Conservation (phyloP, 2,113 vertebrate species). For the Periophthalmus modestus region DNA sequence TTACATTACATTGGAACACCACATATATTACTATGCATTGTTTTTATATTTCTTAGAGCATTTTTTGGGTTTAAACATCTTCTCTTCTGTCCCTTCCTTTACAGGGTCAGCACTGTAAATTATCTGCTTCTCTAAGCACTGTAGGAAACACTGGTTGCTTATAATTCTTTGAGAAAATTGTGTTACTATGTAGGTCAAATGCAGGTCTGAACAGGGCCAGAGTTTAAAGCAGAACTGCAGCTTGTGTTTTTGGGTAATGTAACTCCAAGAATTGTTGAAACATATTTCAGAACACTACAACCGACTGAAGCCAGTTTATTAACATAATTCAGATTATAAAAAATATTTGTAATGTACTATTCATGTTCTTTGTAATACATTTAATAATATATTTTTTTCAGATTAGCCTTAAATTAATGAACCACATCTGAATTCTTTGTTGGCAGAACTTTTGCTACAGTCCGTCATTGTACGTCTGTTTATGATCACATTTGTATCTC, state of each 20-base stretch:
- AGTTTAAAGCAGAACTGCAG: background rate
- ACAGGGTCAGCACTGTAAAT: background rate
- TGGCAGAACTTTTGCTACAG: background rate
- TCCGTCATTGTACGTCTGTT: background rate
- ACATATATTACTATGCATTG: background rate
- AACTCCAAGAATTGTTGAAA: background rate
- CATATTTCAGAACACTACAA: background rate
- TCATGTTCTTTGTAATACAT: background rate
- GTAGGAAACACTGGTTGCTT: background rate
- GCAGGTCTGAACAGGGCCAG: no score
- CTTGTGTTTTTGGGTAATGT: background rate
- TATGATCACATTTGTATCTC: background rate
- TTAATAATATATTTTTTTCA: background rate
- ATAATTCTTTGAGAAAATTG: background rate
- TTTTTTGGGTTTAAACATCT: no score
- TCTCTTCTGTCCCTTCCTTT: background rate
- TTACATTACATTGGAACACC: no score
- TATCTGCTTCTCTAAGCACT: background rate
- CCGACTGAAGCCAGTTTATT: background rate
- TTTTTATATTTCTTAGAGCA: background rate
- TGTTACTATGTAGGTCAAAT: no score
- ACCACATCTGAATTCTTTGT: background rate
- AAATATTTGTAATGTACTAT: background rate
- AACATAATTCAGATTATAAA: background rate
- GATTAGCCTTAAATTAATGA: background rate